These are phyloP conservation scores for Sardina pilchardus DNA, from an alignment of 2,113 vertebrate genomes.

Conservation along the genomic window DNA sequence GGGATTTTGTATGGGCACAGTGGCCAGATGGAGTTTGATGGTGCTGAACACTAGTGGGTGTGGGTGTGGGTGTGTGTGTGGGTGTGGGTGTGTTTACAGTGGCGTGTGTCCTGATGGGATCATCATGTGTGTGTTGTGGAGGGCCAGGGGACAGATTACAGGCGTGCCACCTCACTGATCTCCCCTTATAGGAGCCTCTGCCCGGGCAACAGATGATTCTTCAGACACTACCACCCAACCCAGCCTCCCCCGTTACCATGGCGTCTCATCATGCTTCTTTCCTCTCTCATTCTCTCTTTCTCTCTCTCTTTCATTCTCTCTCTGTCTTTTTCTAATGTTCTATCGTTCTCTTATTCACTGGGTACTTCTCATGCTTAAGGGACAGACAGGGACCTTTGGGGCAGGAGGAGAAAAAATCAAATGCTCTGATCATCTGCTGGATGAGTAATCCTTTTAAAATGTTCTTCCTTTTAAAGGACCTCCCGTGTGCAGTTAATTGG, in stretches of 20 bases:
- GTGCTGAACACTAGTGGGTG: not conserved
- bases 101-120: not conserved
- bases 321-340: too few species aligned
- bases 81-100: not conserved
- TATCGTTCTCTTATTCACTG: not conserved
- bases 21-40: not conserved
- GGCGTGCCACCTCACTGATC: not conserved
- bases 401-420: not conserved
- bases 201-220: not conserved
- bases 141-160: not conserved
- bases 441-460: constrained; percentile 29
- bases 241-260: not conserved
- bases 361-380: constrained; percentile 14
- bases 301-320: too few species aligned
- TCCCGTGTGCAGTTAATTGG: constrained; percentile 38
- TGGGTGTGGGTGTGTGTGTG: not conserved
- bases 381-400: constrained; percentile 27
- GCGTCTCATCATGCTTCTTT: not conserved
- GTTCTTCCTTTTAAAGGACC: constrained; percentile 46
- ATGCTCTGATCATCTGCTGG: constrained; percentile 12
- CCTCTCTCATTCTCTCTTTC: not conserved
- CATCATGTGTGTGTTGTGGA: not conserved
- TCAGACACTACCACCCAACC: not conserved
- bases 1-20: not conserved
- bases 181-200: not conserved